phyloP scores from a whole-genome alignment of 2,113 vertebrate species.

The Gorsachius goisagi region DNA sequence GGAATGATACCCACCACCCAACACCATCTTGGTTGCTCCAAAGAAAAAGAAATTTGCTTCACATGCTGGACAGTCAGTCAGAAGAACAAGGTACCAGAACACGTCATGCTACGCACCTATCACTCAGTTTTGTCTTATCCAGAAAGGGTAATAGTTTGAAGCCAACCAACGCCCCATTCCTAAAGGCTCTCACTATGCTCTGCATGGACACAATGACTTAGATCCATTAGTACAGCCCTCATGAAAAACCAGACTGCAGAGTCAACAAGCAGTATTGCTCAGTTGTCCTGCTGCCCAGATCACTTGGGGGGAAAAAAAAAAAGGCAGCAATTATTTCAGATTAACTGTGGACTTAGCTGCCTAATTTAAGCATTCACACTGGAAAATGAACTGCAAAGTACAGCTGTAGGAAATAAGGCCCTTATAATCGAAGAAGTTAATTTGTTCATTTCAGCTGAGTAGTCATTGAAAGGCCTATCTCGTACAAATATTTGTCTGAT shows the following conservation, averaged over 20 bases:
- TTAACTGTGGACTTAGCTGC: not conserved
- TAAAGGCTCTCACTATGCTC: not conserved
- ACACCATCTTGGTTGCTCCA: not conserved
- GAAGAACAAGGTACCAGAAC: not conserved
- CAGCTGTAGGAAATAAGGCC: conserved; percentile 4
- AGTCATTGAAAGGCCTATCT: conserved; percentile 39
- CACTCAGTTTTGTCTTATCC: not conserved
- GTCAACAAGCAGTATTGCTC: not conserved
- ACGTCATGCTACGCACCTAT: not conserved
- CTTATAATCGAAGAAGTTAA: conserved; percentile 40
- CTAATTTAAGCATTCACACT: not conserved
- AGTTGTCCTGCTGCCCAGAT: not conserved
- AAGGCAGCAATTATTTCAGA: not conserved
- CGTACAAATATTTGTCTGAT: conserved; percentile 56
- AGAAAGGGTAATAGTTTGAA: not conserved
- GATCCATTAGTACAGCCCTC: fast-evolving
- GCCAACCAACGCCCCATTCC: not conserved
- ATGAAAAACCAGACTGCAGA: not conserved
- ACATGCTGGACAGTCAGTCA: not conserved
- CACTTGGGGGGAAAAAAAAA: not conserved
- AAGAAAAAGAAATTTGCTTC: not conserved
- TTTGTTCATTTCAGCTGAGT: conserved; percentile 9
- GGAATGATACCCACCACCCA: not conserved
- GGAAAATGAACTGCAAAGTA: conserved; percentile 23
- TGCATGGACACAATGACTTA: not conserved